phyloP scores from a whole-genome alignment of 2,113 vertebrate species.

The Megatriorchis doriae region DNA sequence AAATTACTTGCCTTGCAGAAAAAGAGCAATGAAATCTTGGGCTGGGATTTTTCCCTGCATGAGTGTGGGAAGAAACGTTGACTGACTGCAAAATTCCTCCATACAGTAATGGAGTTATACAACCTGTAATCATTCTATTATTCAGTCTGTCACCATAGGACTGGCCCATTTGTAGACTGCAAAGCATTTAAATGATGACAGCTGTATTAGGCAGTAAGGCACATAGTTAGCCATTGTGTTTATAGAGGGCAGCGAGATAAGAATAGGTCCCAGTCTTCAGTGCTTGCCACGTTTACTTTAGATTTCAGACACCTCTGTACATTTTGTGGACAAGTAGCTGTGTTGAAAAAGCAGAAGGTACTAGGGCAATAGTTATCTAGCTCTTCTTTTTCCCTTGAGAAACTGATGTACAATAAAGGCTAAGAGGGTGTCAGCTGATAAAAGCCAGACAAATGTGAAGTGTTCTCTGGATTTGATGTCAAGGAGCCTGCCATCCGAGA shows the following conservation, averaged over 20 bases:
- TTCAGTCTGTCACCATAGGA: neutral
- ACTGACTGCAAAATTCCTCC: neutral
- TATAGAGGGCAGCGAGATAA: neutral
- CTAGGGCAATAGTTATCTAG: neutral
- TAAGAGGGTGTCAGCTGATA: constrained; percentile 34
- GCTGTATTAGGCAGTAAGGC: neutral
- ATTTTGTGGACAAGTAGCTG: neutral
- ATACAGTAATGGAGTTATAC: neutral
- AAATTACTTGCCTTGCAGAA: neutral
- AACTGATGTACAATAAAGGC: neutral
- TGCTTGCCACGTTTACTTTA: neutral
- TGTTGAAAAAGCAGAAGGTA: neutral
- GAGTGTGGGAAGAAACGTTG: neutral
- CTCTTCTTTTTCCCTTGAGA: constrained; percentile 43
- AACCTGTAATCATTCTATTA: neutral
- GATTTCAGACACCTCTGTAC: neutral
- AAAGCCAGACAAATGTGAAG: constrained; percentile 6
- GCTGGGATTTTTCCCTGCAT: neutral
- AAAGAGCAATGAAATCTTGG: neutral
- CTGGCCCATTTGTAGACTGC: neutral
- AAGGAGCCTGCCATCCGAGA: neutral
- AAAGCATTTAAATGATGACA: constrained; percentile 13
- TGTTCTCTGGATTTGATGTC: neutral
- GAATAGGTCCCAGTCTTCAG: neutral
- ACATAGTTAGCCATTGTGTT: neutral